These are phyloP conservation scores for Raphicerus campestris DNA, from an alignment of 2,113 vertebrate species.

Conservation along the genomic window DNA sequence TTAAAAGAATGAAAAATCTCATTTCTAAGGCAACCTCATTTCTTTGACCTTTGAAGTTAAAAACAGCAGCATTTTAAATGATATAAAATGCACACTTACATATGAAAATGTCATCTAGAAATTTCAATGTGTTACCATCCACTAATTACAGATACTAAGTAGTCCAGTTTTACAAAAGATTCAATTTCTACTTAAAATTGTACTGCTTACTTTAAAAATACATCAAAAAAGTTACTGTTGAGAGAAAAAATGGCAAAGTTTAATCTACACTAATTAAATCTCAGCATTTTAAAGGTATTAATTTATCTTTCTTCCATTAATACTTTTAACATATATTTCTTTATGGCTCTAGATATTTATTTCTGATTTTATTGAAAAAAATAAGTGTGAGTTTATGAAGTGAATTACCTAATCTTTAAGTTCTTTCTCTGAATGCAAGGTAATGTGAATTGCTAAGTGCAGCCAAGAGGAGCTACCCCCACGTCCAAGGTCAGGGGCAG, in stretches of 20 bases:
- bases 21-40: not conserved
- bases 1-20: not conserved
- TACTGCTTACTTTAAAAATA: not conserved
- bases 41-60: not conserved
- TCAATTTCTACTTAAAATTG: not conserved
- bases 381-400: not conserved
- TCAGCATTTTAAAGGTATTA: not conserved
- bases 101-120: not conserved
- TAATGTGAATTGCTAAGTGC: not conserved
- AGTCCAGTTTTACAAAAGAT: not conserved
- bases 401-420: conserved; percentile 14
- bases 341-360: not conserved
- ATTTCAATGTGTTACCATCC: not conserved
- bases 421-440: not conserved
- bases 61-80: not conserved
- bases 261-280: not conserved
- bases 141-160: conserved; percentile 7
- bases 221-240: not conserved
- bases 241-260: conserved; percentile 7
- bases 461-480: too few relatives aligned
- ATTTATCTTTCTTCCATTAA: not conserved
- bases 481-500: too few relatives aligned
- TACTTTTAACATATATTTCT: not conserved
- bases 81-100: conserved; percentile 21
- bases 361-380: not conserved